phyloP scores from a whole-genome alignment of 2,888 invertebrate genomes.

The Sarcophaga rosellei region DNA sequence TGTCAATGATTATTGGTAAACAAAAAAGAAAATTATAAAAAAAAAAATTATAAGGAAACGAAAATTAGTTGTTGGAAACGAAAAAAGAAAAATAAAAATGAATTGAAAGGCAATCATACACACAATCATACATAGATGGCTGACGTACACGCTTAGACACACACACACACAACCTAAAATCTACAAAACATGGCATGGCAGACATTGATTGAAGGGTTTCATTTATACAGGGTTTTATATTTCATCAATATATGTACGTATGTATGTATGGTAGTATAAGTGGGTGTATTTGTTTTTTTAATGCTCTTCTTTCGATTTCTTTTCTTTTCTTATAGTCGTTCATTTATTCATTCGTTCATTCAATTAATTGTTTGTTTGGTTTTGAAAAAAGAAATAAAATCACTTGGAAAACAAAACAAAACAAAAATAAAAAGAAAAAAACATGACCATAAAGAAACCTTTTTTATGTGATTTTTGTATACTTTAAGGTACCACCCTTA shows the following conservation, averaged over 20 bases:
- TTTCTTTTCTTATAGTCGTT: too few species aligned
- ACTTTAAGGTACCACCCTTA: constrained; percentile 7
- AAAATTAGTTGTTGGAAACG: constrained; percentile 46
- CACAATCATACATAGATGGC: constrained; percentile 1
- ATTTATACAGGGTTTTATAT: constrained; percentile 15
- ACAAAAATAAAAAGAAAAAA: neutral
- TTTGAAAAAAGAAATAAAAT: neutral
- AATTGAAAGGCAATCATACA: constrained; percentile 6
- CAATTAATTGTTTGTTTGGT: constrained; percentile 45
- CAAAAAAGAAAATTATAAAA: constrained; percentile 33
- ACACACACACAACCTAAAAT: constrained; percentile 16
- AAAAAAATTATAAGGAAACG: constrained; percentile 36
- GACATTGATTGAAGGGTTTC: constrained; percentile 69
- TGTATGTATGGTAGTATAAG: too few species aligned
- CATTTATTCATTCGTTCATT: neutral
- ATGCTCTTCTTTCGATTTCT: neutral
- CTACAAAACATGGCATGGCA: constrained; percentile 52
- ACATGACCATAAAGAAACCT: neutral
- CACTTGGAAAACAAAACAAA: neutral
- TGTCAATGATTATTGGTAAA: constrained; percentile 59
- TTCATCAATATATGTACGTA: neutral
- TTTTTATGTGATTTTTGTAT: neutral
- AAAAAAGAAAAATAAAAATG: constrained; percentile 21
- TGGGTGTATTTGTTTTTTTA: constrained; percentile 10
- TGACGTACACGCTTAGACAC: constrained; percentile 6